Evolutionary conservation across 1,140 invertebrate genomes (phyloP).

Genomic region (Melitaea cinxia): DNA sequence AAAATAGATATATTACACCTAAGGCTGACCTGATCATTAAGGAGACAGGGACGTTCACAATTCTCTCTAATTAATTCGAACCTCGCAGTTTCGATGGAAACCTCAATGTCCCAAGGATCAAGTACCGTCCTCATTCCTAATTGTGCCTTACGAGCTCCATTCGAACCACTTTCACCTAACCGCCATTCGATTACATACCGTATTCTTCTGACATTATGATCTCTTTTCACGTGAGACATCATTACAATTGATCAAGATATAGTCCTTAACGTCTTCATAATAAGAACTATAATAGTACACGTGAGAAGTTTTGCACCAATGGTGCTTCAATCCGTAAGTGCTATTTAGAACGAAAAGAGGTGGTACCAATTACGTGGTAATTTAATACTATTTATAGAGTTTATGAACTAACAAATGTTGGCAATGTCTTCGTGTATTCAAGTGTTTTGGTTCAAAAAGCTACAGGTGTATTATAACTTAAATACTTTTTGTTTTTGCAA

Average conservation of each 20-base stretch:
- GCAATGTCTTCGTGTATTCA: no score
- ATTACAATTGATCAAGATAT: conserved; percentile 8
- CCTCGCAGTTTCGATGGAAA: conserved; percentile 34
- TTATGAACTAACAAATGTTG: not conserved
- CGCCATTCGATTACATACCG: conserved; percentile 10
- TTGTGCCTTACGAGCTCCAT: conserved; percentile 29
- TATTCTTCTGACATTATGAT: conserved; percentile 9
- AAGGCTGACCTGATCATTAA: conserved; percentile 34
- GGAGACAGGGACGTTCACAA: conserved; percentile 30
- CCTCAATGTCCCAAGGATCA: conserved; percentile 39
- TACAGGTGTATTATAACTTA: no score
- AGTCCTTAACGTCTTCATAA: conserved; percentile 16
- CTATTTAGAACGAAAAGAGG: conserved; percentile 35
- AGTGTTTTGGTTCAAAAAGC: no score
- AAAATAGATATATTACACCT: conserved; percentile 7
- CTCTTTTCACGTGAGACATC: not conserved
- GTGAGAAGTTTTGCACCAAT: conserved; percentile 7
- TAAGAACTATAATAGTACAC: conserved; percentile 28
- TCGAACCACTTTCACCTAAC: conserved; percentile 5
- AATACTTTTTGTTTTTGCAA: no score
- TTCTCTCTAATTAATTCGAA: conserved; percentile 36
- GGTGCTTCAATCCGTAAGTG: conserved; percentile 30
- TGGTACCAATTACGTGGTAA: conserved; percentile 36
- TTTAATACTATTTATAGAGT: conserved; percentile 25
- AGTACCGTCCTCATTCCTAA: conserved; percentile 38